A percentile compares a stretch with the other conserved stretches of the same genome.
Evolutionary conservation across 2,888 invertebrate species (phyloP).

Genomic region (Drosophila subsilvestris): DNA sequence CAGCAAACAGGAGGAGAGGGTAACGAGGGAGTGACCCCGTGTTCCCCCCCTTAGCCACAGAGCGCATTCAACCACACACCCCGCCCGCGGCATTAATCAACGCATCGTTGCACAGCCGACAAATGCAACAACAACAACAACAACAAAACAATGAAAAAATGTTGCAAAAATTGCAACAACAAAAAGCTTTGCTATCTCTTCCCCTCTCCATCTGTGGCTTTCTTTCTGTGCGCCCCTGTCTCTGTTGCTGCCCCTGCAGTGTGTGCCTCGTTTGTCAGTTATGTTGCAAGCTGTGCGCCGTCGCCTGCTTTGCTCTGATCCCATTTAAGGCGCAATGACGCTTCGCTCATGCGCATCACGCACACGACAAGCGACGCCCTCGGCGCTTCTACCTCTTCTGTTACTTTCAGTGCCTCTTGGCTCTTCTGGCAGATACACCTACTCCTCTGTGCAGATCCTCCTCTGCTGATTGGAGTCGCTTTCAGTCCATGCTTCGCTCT

Average conservation of each 20-base stretch:
- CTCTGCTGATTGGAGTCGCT: constrained; percentile 11
- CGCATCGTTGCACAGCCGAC: constrained; percentile 71
- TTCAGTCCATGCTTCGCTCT: constrained; percentile 12
- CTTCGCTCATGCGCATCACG: constrained; percentile 77
- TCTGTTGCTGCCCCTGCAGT: constrained; percentile 2
- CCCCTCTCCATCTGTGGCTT: background rate
- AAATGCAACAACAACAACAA: constrained; percentile 45
- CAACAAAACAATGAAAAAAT: constrained; percentile 74
- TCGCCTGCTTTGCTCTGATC: constrained; percentile 41
- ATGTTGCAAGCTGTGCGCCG: constrained; percentile 44
- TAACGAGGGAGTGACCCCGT: constrained; percentile 6
- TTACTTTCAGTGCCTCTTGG: too few relatives aligned
- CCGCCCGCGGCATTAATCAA: constrained; percentile 59
- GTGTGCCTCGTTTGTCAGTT: constrained; percentile 35
- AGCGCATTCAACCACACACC: constrained; percentile 50
- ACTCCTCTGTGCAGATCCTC: constrained; percentile 20
- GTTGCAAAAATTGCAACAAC: constrained; percentile 66
- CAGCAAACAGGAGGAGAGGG: constrained; percentile 1
- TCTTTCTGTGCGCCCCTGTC: too few relatives aligned
- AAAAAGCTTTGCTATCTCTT: constrained; percentile 21
- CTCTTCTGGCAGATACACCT: background rate
- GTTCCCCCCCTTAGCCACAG: constrained; percentile 7
- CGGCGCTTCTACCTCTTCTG: constrained; percentile 1
- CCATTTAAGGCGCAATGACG: constrained; percentile 79
- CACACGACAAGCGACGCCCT: constrained; percentile 54